phyloP scores from a whole-genome alignment of 2,888 invertebrate genomes.

The Drosophila quinaria region DNA sequence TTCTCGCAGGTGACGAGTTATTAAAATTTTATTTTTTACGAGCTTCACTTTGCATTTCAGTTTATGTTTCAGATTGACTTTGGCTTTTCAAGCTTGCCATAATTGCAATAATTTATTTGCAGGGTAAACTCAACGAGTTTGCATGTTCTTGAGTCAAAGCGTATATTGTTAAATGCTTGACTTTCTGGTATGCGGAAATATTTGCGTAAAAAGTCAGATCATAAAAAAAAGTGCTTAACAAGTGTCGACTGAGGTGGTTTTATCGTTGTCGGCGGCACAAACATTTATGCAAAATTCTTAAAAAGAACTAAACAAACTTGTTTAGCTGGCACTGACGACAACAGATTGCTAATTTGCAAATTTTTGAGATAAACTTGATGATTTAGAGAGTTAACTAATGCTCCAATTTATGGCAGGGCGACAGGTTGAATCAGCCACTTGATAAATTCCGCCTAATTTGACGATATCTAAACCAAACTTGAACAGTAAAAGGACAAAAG shows the following conservation, averaged over 20 bases:
- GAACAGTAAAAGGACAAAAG: constrained; percentile 34
- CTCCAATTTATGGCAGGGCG: constrained; percentile 71
- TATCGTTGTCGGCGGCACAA: constrained; percentile 53
- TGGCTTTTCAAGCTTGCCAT: constrained; percentile 44
- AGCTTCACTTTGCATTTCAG: constrained; percentile 47
- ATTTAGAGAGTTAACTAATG: constrained; percentile 72
- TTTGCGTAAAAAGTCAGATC: constrained; percentile 35
- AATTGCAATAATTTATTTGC: constrained; percentile 76
- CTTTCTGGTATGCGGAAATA: constrained; percentile 73
- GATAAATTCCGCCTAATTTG: constrained; percentile 33
- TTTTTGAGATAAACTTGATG: constrained; percentile 59
- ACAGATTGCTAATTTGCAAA: constrained; percentile 52
- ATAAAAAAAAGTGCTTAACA: constrained; percentile 64
- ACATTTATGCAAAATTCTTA: constrained; percentile 71
- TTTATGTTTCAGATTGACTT: constrained; percentile 12
- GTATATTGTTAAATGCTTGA: constrained; percentile 35
- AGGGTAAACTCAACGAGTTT: constrained; percentile 63
- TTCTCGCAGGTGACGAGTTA: constrained; percentile 55
- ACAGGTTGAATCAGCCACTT: constrained; percentile 42
- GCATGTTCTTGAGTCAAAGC: constrained; percentile 51
- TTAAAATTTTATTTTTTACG: constrained; percentile 55
- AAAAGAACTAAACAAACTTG: constrained; percentile 71
- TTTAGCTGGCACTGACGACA: constrained; percentile 44
- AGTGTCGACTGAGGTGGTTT: constrained; percentile 35
- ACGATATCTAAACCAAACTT: constrained; percentile 10